Conservation (phyloP, 2,113 vertebrate genomes). For the Siniperca knerii region DNA sequence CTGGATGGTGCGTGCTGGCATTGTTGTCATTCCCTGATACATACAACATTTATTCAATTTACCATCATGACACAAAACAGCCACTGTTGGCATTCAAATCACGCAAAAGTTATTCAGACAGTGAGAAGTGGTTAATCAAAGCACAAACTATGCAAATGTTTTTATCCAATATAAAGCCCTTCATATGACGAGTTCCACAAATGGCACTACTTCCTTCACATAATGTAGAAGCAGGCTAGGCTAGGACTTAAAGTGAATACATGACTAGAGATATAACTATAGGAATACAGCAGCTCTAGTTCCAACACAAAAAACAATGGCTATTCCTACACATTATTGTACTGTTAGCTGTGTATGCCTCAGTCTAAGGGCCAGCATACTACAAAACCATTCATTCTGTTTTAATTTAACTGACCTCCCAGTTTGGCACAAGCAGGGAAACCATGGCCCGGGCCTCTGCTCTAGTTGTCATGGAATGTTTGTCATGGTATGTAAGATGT, state of each 20-base stretch:
- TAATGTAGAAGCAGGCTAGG: neutral
- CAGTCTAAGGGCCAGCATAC: conserved; percentile 11
- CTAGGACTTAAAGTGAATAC: neutral
- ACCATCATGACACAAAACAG: conserved; percentile 4
- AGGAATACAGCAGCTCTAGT: neutral
- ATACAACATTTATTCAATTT: conserved; percentile 39
- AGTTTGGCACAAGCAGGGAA: conserved; percentile 45
- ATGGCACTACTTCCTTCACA: neutral
- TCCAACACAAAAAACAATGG: conserved; percentile 13
- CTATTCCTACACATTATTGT: neutral
- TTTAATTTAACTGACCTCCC: conserved; percentile 57
- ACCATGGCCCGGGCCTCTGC: conserved; percentile 49
- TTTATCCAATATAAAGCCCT: conserved; percentile 15
- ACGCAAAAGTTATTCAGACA: conserved; percentile 25
- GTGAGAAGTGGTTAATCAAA: conserved; percentile 31
- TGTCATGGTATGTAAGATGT: conserved; percentile 77
- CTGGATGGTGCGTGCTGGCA: neutral
- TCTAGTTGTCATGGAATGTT: conserved; percentile 78
- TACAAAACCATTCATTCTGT: conserved; percentile 41
- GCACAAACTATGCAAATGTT: conserved; percentile 14
- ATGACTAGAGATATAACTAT: neutral
- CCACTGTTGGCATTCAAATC: conserved; percentile 34
- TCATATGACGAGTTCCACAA: conserved; percentile 3
- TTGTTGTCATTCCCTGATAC: neutral
- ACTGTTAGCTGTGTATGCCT: neutral